Conservation (phyloP, 1,140 invertebrate species). For the Drosophila willistoni region DNA sequence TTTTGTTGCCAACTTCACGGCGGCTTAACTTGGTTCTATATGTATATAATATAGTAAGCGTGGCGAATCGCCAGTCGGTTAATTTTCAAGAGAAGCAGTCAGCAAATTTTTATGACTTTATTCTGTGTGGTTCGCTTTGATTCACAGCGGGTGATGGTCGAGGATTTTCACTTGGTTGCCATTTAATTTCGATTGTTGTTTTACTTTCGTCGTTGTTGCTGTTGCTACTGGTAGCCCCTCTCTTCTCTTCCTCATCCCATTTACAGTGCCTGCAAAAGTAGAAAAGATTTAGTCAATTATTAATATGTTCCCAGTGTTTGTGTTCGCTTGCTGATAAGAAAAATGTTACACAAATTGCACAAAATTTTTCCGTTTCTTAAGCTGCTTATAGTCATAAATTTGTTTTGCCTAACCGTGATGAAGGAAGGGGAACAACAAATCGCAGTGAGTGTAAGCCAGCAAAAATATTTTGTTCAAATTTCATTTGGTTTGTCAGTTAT, state of each 20-base stretch:
- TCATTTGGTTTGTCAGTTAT: conserved; percentile 31
- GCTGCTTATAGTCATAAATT: conserved; percentile 77
- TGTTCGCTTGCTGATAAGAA: conserved; percentile 67
- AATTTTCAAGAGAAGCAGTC: conserved; percentile 56
- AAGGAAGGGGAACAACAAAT: neutral
- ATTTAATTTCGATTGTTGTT: conserved; percentile 43
- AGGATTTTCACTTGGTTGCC: conserved; percentile 52
- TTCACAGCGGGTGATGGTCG: conserved; percentile 24
- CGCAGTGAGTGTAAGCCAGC: conserved; percentile 5
- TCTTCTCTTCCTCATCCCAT: conserved; percentile 24
- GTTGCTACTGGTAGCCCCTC: conserved; percentile 36
- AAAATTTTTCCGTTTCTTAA: conserved; percentile 74
- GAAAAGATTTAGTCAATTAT: conserved; percentile 57
- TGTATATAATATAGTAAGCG: conserved; percentile 34
- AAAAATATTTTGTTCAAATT: conserved; percentile 47
- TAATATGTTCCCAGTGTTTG: conserved; percentile 58
- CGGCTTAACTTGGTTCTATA: conserved; percentile 55
- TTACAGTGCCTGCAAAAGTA: conserved; percentile 59
- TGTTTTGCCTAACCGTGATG: conserved; percentile 13
- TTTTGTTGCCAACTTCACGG: conserved; percentile 72
- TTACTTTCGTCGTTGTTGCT: conserved; percentile 25
- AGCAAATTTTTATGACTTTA: conserved; percentile 68
- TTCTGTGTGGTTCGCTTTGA: conserved; percentile 59
- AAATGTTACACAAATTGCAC: conserved; percentile 55
- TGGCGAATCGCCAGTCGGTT: conserved; percentile 68